Evolutionary conservation across 2,888 invertebrate genomes (phyloP), one percentile per base, ranked within the genome.

Genomic region (Ommatoiulus sabulosus): DNA sequence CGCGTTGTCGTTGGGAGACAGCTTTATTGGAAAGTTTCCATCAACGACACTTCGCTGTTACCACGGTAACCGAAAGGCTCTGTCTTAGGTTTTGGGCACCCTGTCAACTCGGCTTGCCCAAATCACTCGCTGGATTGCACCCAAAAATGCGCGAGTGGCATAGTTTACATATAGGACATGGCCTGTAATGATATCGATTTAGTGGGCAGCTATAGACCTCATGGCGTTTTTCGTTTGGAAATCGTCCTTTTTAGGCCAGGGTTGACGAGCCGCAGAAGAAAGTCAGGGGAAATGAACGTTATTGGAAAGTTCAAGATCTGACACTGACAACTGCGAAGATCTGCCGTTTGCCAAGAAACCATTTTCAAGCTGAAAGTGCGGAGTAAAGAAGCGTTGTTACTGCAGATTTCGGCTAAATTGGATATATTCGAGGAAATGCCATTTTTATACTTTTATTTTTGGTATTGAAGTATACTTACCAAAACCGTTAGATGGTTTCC

Each of bases 71-170:
- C 63, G 63, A 63, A n/a, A n/a, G 20, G n/a, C n/a, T 63, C 63
- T 57, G 57, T 63, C 63, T 63, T 63, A 63, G 63, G 63, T 15
- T 63, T 63, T 63, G 63, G 63, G 63, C 63, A 63, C 63, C 63
- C 63, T 63, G 63, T 63, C 63, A 63, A 17, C 63, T 63, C 63
- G 63, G 63, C 63, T 63, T 63, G 63, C 63, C 63, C 63, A 63
- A 63, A 63, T 63, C 63, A 63, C 63, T 63, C 63, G 63, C 63
- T 63, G 63, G 63, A 63, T 63, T 63, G 63, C 63, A n/a, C 63
- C 63, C 63, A 63, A 63, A 63, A 15, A 63, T n/a, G 63, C 63
- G n/a, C 4, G 17, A 63, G 48, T 48, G 48, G 48, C 48, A 48
- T 48, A 48, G 63, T 63, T 63, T 63, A 17, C 63, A 63, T 63